phyloP scores from a whole-genome alignment of 1,140 invertebrate species.

The Brachystomella parvula region DNA sequence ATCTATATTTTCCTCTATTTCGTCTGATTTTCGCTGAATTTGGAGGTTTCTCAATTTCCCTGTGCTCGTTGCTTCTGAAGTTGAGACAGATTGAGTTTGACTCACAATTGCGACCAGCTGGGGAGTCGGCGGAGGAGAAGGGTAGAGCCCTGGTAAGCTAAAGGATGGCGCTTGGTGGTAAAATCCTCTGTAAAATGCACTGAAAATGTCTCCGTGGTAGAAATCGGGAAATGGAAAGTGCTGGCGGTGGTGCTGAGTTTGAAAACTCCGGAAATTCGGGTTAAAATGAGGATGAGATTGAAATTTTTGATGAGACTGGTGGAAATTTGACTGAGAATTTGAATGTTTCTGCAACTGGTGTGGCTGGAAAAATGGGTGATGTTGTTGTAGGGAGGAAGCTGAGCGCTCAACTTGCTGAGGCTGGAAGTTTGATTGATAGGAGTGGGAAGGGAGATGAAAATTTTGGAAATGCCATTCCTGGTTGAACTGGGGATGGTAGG shows the following conservation, averaged over 20 bases:
- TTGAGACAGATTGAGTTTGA: constrained; percentile 22
- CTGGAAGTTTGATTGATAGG: too few species aligned
- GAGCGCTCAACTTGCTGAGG: background rate
- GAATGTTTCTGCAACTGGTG: constrained; percentile 1
- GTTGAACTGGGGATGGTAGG: constrained; percentile 15
- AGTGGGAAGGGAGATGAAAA: too few species aligned
- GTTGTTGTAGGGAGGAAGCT: background rate
- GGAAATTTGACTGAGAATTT: constrained; percentile 8
- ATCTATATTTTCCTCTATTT: too few species aligned
- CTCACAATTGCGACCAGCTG: constrained; percentile 21
- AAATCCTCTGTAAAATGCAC: background rate
- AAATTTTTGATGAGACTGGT: background rate
- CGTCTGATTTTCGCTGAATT: background rate
- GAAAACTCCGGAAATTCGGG: background rate
- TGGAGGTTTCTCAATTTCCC: background rate
- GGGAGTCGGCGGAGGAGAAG: background rate
- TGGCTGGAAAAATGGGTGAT: constrained; percentile 7
- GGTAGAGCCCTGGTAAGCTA: background rate
- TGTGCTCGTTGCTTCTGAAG: background rate
- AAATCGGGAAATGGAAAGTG: constrained; percentile 27
- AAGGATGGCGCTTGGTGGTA: background rate
- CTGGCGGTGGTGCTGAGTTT: background rate
- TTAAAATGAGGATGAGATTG: background rate
- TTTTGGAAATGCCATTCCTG: too few species aligned
- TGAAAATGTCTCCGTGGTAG: constrained; percentile 34